These are phyloP conservation scores for Cyrtodaria siliqua DNA, from an alignment of 2,888 invertebrate species.

Conservation along the genomic window DNA sequence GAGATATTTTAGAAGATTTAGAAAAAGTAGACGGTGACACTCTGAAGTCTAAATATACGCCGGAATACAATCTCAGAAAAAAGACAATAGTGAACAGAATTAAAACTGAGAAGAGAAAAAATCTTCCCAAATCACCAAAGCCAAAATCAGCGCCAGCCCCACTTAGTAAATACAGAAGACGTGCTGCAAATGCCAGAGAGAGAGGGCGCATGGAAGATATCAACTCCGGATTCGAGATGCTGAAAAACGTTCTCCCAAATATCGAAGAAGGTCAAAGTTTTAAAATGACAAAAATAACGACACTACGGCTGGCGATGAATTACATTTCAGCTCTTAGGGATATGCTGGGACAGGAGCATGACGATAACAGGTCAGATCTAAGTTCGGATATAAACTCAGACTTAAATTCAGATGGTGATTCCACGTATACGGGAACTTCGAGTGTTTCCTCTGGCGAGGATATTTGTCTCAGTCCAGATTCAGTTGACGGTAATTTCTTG, in stretches of 20 bases:
- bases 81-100: conserved; percentile 89
- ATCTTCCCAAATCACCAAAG: conserved; percentile 83
- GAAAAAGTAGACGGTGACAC: conserved; percentile 45
- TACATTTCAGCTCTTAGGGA: conserved; percentile 91
- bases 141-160: conserved; percentile 88
- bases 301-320: conserved; percentile 94
- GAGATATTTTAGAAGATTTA: conserved; percentile 3
- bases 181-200: conserved; percentile 96
- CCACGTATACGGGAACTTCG: conserved; percentile 40
- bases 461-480: conserved; percentile 62
- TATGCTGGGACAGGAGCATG: conserved; percentile 71
- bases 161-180: conserved; percentile 95
- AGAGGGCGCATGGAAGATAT: conserved; percentile 95
- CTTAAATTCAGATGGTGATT: conserved; percentile 57
- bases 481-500: conserved; percentile 65
- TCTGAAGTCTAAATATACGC: conserved; percentile 57
- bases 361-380: conserved; percentile 40
- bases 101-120: conserved; percentile 86
- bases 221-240: conserved; percentile 94
- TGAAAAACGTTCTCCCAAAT: conserved; percentile 92
- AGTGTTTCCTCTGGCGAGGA: conserved; percentile 67
- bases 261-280: conserved; percentile 69
- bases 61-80: conserved; percentile 90
- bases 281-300: conserved; percentile 94
- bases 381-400: conserved; percentile 61